Conservation (phyloP, 2,797 vertebrate genomes). For the Gallirallus australis region DNA sequence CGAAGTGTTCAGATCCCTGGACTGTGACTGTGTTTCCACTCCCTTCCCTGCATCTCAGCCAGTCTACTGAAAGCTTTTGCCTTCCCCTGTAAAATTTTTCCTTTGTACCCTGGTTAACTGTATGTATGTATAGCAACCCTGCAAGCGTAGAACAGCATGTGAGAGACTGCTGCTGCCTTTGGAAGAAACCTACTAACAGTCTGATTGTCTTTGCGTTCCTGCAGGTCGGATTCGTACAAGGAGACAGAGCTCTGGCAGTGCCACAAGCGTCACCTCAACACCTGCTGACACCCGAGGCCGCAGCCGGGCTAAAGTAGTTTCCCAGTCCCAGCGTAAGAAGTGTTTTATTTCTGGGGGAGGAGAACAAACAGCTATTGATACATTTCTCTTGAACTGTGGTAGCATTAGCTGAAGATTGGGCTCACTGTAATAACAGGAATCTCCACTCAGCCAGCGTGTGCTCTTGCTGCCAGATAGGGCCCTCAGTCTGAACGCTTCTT, state of each 20-base stretch:
- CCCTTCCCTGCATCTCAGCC: neutral
- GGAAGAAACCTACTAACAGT: neutral
- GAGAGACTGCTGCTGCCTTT: neutral
- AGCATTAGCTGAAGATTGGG: neutral
- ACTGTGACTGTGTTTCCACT: neutral
- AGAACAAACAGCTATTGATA: neutral
- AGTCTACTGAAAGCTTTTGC: slow-evolving; percentile 13
- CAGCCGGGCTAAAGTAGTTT: slow-evolving; percentile 96
- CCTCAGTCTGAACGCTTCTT: neutral
- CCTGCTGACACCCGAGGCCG: slow-evolving; percentile 92
- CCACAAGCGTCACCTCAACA: slow-evolving; percentile 81
- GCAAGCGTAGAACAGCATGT: neutral
- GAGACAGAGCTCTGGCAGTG: slow-evolving; percentile 91
- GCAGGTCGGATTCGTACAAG: slow-evolving; percentile 94
- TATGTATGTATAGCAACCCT: neutral
- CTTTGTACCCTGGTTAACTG: neutral
- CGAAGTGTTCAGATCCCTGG: neutral
- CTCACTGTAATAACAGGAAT: neutral
- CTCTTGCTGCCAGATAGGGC: neutral
- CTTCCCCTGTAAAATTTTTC: neutral
- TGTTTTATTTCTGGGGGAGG: slow-evolving; percentile 8
- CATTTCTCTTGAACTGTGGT: neutral
- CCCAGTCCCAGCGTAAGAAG: slow-evolving; percentile 96
- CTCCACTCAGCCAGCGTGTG: neutral
- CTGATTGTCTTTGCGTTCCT: slow-evolving; percentile 8